Evolutionary conservation across 2,888 invertebrate genomes (phyloP).

Genomic region (Brenthis daphne): DNA sequence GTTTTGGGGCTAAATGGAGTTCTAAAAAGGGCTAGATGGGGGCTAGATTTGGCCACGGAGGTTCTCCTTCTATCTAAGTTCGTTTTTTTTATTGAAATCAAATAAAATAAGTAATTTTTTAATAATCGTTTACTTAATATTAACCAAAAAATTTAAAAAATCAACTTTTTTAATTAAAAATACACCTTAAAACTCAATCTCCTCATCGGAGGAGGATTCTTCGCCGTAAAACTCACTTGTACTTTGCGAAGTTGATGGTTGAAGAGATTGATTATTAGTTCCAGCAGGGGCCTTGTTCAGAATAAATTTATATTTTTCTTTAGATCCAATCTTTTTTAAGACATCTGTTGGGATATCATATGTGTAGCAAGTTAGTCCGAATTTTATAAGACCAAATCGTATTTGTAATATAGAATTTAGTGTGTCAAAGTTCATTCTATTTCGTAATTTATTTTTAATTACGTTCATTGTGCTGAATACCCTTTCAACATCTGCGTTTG

Average conservation of each 20-base stretch:
- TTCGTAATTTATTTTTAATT: constrained; percentile 3
- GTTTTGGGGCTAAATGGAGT: too few species aligned
- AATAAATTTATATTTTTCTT: neutral
- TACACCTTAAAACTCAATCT: too few species aligned
- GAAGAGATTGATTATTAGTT: neutral
- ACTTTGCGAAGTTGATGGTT: neutral
- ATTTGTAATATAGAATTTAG: neutral
- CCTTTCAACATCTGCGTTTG: constrained; percentile 35
- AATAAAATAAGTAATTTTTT: too few species aligned
- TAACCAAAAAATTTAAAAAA: too few species aligned
- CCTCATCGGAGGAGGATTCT: too few species aligned
- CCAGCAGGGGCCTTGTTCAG: neutral
- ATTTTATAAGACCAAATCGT: constrained; percentile 8
- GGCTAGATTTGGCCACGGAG: too few species aligned
- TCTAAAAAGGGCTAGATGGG: too few species aligned
- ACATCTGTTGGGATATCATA: constrained; percentile 3
- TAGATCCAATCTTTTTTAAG: neutral
- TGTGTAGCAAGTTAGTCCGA: constrained; percentile 9
- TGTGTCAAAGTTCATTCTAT: neutral
- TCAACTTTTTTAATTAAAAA: too few species aligned
- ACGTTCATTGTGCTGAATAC: constrained; percentile 31
- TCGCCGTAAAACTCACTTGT: too few species aligned
- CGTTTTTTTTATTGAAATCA: too few species aligned
- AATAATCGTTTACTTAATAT: too few species aligned
- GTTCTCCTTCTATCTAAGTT: too few species aligned